Evolutionary conservation across 2,888 invertebrate species (phyloP).

Genomic region (Aromia moschata): DNA sequence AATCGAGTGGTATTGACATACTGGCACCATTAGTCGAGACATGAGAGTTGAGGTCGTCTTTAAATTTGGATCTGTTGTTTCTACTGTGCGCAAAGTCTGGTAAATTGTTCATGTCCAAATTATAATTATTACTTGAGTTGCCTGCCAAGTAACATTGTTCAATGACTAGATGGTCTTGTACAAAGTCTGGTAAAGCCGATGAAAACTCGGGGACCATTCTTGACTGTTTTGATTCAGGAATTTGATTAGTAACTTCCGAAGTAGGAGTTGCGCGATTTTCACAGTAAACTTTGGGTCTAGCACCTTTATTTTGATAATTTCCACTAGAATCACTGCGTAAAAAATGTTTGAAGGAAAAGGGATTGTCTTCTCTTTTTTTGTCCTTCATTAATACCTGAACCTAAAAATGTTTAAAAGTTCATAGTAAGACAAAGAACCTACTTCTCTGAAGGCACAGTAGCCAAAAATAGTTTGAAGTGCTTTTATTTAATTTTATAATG

Average conservation of each 20-base stretch:
- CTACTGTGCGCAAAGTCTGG: conserved; percentile 38
- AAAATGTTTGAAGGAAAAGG: conserved; percentile 88
- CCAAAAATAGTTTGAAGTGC: too few species aligned
- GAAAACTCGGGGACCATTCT: conserved; percentile 66
- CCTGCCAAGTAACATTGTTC: conserved; percentile 70
- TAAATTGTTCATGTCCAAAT: conserved; percentile 55
- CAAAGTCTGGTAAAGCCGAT: conserved; percentile 84
- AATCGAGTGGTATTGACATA: conserved; percentile 54
- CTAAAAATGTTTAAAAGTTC: too few species aligned
- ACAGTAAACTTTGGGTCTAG: conserved; percentile 78
- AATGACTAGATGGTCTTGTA: conserved; percentile 87
- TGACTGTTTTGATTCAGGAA: conserved; percentile 49
- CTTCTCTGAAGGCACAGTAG: too few species aligned
- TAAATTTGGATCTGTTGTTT: conserved; percentile 40
- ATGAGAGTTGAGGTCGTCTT: conserved; percentile 38
- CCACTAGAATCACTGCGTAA: conserved; percentile 70
- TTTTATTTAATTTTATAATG: too few species aligned
- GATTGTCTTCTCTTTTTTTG: conserved; percentile 71
- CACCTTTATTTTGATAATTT: conserved; percentile 76
- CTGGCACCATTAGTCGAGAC: conserved; percentile 10
- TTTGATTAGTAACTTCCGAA: conserved; percentile 55
- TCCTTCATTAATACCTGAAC: conserved; percentile 38
- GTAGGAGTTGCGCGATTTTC: conserved; percentile 58
- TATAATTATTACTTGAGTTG: conserved; percentile 63
- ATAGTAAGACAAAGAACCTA: too few species aligned